Percentiles rank a stretch among this genome's conserved stretches.
These are phyloP conservation scores for Spilosoma lubricipeda DNA, from an alignment of 2,888 invertebrate genomes.

Conservation along the genomic window DNA sequence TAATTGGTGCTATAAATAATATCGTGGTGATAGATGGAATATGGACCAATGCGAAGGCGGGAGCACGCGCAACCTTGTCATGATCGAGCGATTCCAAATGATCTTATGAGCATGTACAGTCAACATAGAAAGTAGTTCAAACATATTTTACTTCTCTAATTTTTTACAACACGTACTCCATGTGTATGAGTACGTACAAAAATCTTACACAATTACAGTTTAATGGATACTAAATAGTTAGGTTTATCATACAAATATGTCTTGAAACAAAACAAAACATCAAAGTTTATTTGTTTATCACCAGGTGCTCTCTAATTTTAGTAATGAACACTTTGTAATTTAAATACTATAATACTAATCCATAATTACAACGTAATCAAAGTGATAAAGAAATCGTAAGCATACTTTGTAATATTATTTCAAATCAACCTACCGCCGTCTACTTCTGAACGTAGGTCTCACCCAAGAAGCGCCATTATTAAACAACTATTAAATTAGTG, in stretches of 20 bases:
- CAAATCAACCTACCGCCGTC: too few species aligned
- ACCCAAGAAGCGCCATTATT: background rate
- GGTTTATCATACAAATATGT: too few species aligned
- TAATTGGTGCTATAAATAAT: constrained; percentile 67
- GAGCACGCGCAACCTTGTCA: constrained; percentile 55
- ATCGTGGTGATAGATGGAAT: constrained; percentile 65
- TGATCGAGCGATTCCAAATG: constrained; percentile 56
- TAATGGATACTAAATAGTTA: too few species aligned
- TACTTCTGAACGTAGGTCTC: too few species aligned
- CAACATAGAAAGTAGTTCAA: constrained; percentile 4
- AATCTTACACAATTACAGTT: too few species aligned
- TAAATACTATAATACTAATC: too few species aligned
- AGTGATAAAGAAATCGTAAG: background rate
- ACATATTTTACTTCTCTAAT: background rate
- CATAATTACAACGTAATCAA: too few species aligned
- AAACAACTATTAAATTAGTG: constrained; percentile 23
- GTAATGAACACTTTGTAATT: too few species aligned
- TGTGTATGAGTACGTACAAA: too few species aligned
- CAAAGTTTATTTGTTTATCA: too few species aligned
- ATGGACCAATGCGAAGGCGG: constrained; percentile 63
- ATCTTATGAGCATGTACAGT: constrained; percentile 17
- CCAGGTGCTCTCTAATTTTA: too few species aligned
- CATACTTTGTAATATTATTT: constrained; percentile 1
- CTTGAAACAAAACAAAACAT: too few species aligned
- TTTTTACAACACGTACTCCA: background rate